phyloP scores from a whole-genome alignment of 1,140 invertebrate species.

The Alviniconcha marisindica region DNA sequence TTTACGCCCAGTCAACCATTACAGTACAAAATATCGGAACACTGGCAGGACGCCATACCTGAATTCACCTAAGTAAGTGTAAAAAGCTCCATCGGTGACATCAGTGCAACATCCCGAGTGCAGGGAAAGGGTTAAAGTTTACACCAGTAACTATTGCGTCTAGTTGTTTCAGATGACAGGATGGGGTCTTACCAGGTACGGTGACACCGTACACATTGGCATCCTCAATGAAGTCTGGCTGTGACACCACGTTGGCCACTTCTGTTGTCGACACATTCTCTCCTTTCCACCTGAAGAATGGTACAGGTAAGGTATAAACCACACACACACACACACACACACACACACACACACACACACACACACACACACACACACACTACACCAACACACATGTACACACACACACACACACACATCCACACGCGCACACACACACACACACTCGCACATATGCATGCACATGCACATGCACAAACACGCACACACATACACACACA shows the following conservation, averaged over 20 bases:
- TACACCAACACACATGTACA: background rate
- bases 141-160: no score
- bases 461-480: background rate
- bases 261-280: slow-evolving; percentile 99
- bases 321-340: background rate
- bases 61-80: no score
- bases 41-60: no score
- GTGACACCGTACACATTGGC: slow-evolving; percentile 95
- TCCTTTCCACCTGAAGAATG: slow-evolving; percentile 83
- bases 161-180: no score
- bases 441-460: background rate
- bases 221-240: slow-evolving; percentile 84
- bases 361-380: background rate
- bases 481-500: no score
- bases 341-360: no score
- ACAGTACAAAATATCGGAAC: no score
- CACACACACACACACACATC: no score
- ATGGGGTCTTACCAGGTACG: slow-evolving; percentile 80
- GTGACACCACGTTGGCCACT: slow-evolving; percentile 84
- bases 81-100: no score
- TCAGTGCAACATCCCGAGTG: no score
- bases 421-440: slow-evolving; percentile 28
- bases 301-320: background rate
- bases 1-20: no score
- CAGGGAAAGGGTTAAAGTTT: no score